Base-by-base conservation (phyloP, 2,888 invertebrate species). In the Cryptocephalus moraei region DNA sequence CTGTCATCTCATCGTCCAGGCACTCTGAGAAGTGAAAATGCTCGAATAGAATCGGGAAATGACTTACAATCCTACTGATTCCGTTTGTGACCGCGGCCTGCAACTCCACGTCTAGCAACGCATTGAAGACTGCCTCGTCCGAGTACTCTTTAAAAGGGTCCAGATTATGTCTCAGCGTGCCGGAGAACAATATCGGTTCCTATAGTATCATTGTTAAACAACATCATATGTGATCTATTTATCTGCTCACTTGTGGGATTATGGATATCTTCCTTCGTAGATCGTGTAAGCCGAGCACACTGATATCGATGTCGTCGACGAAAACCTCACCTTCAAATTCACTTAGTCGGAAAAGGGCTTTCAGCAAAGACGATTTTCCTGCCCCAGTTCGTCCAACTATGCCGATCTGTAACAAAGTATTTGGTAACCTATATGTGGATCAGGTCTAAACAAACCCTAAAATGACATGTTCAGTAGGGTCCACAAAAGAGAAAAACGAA, bases 171-270 rank as follows among this genome's bases (percentile, higher is more conserved):
- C 84, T 68, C 43, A 85, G 63, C 0, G 80, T 78, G 12, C 81
- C 82, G 13, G 78, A 76, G 64, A 84, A 84, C 13, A 84, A 62
- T 8, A 82, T 76, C 0, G 84, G 84, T 59, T 84, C 82, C 67
- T 69, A 49, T 47, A 56, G 36, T 36, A 6, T 4, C 12, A 4
- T 4, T 6, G 36, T 36, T 36, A 36, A 12, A 11, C 4, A 22
- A 22, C 6, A 12, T 11, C 36, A 36, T 4, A n/a, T 11, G 36
- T 4, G n/a, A 6, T n/a, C 6, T 36, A 36, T 36, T 36, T 11
- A 11, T 45, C 14, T 33, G 8, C 32, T 43, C 49, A 67, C 69
- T 56, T 81, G 81, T 9, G 82, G 82, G 55, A 82, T 81, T 50
- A 82, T 80, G 2, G 80, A 78, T 47, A 82, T 73, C 55, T 73